Evolutionary conservation across 2,888 invertebrate genomes (phyloP).

Genomic region (Drosophila lutescens): DNA sequence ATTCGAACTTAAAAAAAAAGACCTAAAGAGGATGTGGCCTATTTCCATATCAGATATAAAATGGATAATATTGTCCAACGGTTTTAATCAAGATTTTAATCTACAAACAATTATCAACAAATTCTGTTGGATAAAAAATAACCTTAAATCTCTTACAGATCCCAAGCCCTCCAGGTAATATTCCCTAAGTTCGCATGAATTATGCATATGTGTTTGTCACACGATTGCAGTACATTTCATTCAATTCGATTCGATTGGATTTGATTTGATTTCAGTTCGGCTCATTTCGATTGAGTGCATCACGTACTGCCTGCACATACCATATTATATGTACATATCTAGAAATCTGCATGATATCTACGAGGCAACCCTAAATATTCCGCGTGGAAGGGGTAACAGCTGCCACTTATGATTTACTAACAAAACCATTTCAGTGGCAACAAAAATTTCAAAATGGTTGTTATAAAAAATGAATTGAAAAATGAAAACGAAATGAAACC

Average conservation of each 20-base stretch:
- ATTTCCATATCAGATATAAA: no score
- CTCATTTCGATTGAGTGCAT: constrained; percentile 35
- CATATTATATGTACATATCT: constrained; percentile 1
- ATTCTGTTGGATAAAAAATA: neutral
- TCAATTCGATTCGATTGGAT: constrained; percentile 11
- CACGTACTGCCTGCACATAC: constrained; percentile 10
- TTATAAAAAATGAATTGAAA: constrained; percentile 55
- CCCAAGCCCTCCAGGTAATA: neutral
- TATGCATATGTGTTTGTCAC: constrained; percentile 50
- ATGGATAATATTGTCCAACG: no score
- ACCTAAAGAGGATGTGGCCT: no score
- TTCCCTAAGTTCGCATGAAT: constrained; percentile 50
- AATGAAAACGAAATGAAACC: constrained; percentile 61
- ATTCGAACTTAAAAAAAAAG: no score
- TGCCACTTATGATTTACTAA: constrained; percentile 68
- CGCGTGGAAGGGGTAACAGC: constrained; percentile 54
- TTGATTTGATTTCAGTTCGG: constrained; percentile 26
- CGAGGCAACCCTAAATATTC: constrained; percentile 16
- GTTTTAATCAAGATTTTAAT: neutral
- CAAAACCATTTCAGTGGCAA: constrained; percentile 27
- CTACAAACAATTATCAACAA: neutral
- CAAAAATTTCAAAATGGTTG: constrained; percentile 67
- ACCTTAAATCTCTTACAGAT: neutral
- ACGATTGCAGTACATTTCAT: constrained; percentile 48
- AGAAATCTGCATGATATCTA: constrained; percentile 24